These are phyloP conservation scores for Tiliqua scincoides DNA, from an alignment of 2,113 vertebrate species.

Conservation along the genomic window DNA sequence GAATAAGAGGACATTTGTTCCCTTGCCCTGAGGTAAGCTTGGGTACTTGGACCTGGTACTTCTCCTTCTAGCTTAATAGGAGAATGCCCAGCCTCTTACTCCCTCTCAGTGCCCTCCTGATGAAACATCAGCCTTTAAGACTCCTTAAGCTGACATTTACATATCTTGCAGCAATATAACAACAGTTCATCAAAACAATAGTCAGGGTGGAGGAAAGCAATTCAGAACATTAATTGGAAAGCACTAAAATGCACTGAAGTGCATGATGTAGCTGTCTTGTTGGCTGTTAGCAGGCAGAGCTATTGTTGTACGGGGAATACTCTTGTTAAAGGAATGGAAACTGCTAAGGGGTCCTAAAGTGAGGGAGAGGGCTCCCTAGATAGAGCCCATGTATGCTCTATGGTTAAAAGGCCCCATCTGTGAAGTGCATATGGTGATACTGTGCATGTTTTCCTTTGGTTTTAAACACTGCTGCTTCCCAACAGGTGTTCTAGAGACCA, in stretches of 20 bases:
- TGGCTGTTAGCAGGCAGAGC: not conserved
- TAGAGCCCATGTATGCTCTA: not conserved
- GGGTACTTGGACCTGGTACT: not conserved
- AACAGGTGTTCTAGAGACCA: constrained; percentile 66
- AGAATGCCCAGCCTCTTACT: no score
- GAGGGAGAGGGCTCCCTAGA: not conserved
- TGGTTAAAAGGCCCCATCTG: not conserved
- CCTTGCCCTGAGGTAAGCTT: no score
- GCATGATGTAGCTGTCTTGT: not conserved
- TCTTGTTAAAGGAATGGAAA: not conserved
- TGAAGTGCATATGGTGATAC: not conserved
- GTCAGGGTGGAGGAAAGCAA: not conserved
- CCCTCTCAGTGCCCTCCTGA: no score
- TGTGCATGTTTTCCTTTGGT: not conserved
- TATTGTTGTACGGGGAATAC: not conserved
- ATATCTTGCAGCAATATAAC: not conserved
- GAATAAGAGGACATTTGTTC: no score
- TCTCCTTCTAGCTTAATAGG: not conserved
- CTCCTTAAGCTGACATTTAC: not conserved
- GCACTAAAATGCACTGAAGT: not conserved
- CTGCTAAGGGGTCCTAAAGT: not conserved
- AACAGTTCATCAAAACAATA: not conserved
- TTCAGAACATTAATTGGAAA: not conserved
- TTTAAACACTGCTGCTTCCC: not conserved
- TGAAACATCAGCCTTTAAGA: not conserved